phyloP scores from a whole-genome alignment of 2,113 vertebrate species.

The Strix aluco region DNA sequence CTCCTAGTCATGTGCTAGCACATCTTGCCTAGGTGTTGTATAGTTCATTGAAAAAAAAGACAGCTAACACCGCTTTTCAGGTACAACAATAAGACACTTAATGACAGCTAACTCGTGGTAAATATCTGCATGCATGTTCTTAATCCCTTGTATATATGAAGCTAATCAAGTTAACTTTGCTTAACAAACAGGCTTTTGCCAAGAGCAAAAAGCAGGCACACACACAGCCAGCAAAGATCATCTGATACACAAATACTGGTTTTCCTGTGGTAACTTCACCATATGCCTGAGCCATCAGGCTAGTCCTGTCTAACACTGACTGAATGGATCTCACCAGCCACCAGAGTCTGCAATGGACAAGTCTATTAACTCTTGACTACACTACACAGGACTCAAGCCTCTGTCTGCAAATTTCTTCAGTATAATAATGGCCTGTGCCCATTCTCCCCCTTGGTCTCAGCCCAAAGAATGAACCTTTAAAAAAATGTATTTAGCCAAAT shows the following conservation, averaged over 20 bases:
- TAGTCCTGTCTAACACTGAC: not conserved
- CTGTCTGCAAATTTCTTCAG: not conserved
- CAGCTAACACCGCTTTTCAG: not conserved
- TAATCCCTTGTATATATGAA: not conserved
- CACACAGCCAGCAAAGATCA: not conserved
- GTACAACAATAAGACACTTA: not conserved
- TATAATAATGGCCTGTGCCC: not conserved
- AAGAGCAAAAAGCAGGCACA: not conserved
- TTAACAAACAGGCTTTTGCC: not conserved
- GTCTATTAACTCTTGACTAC: not conserved
- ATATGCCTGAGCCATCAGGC: not conserved
- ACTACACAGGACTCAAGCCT: not conserved
- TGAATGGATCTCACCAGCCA: not conserved
- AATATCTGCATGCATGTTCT: not conserved
- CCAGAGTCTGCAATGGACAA: not conserved
- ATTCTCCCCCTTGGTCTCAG: not conserved
- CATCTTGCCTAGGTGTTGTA: not conserved
- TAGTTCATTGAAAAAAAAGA: not conserved
- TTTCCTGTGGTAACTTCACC: not conserved
- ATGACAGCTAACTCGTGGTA: not conserved
- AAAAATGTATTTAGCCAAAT: slow-evolving; percentile 19
- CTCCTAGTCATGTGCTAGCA: not conserved
- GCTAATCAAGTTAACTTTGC: not conserved
- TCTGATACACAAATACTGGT: not conserved
- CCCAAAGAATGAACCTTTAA: not conserved